A percentile compares a stretch with the other conserved stretches of the same genome.
These are phyloP conservation scores for Pemphigus obesinymphae DNA, from an alignment of 1,140 invertebrate species.

Conservation along the genomic window DNA sequence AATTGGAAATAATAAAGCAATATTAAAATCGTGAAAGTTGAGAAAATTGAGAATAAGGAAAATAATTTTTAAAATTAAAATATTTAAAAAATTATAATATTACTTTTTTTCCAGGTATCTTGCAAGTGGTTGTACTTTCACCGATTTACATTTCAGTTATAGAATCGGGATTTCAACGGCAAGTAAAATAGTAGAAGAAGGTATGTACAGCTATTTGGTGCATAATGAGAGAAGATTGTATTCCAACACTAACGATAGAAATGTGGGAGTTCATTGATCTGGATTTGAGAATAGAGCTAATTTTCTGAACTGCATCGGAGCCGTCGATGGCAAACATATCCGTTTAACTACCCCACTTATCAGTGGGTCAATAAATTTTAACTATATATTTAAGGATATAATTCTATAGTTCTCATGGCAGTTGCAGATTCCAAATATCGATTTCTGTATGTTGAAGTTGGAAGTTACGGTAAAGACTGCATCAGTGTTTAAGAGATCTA, in stretches of 20 bases:
- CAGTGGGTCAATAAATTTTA: slow-evolving; percentile 44
- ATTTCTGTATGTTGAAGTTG: slow-evolving; percentile 44
- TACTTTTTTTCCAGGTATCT: slow-evolving; percentile 45
- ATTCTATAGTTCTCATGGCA: slow-evolving; percentile 44
- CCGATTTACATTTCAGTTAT: slow-evolving; percentile 44
- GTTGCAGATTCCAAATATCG: slow-evolving; percentile 44
- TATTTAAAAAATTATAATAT: no score
- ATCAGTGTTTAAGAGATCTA: slow-evolving; percentile 49
- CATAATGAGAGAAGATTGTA: slow-evolving; percentile 41
- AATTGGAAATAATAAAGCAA: no score
- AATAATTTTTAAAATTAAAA: no score
- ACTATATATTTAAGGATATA: slow-evolving; percentile 43
- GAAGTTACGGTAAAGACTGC: slow-evolving; percentile 44
- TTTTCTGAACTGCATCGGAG: no score
- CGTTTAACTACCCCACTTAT: slow-evolving; percentile 48
- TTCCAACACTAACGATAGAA: slow-evolving; percentile 41
- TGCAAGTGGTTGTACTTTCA: slow-evolving; percentile 45
- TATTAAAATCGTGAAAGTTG: no score
- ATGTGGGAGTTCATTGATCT: slow-evolving; percentile 23
- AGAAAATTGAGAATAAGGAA: no score
- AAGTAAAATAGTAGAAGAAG: slow-evolving; percentile 44
- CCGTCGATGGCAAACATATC: slow-evolving; percentile 50
- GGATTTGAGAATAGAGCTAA: slow-evolving; percentile 45
- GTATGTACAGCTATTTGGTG: slow-evolving; percentile 44
- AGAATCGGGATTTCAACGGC: slow-evolving; percentile 45